A percentile compares a stretch with the other conserved stretches of the same genome.
These are phyloP conservation scores for Aleiodes sp. DNA, from an alignment of 1,140 invertebrate species.

Conservation along the genomic window DNA sequence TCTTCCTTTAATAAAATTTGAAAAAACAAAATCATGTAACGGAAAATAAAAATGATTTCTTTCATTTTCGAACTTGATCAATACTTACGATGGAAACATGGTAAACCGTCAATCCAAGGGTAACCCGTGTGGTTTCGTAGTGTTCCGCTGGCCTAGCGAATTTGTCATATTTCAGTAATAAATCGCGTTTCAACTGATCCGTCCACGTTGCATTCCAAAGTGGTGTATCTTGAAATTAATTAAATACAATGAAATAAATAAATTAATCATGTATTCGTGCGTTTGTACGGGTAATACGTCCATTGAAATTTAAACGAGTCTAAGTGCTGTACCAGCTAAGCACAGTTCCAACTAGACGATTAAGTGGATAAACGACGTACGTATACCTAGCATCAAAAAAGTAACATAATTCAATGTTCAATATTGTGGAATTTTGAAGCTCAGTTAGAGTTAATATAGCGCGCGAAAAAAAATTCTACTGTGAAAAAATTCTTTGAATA, in stretches of 20 bases:
- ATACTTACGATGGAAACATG: conserved; percentile 67
- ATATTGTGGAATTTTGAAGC: no score
- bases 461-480: no score
- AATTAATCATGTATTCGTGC: no score
- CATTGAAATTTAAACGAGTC: no score
- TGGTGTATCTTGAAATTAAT: conserved; percentile 37
- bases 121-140: conserved; percentile 66
- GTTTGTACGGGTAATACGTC: no score
- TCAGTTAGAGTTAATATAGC: no score
- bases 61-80: background rate
- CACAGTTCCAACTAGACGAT: no score
- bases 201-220: conserved; percentile 70
- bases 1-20: conserved; percentile 68
- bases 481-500: no score
- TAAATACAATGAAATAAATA: background rate
- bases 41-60: background rate
- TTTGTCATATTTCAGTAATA: conserved; percentile 73
- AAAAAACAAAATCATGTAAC: background rate
- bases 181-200: conserved; percentile 69
- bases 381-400: no score
- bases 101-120: conserved; percentile 66
- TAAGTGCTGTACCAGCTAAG: no score
- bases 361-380: no score
- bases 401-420: no score
- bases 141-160: conserved; percentile 70